A percentile compares a stretch with the other conserved stretches of the same genome.
These are phyloP conservation scores for Fundulus diaphanus DNA, from an alignment of 2,797 vertebrate species.

Conservation along the genomic window DNA sequence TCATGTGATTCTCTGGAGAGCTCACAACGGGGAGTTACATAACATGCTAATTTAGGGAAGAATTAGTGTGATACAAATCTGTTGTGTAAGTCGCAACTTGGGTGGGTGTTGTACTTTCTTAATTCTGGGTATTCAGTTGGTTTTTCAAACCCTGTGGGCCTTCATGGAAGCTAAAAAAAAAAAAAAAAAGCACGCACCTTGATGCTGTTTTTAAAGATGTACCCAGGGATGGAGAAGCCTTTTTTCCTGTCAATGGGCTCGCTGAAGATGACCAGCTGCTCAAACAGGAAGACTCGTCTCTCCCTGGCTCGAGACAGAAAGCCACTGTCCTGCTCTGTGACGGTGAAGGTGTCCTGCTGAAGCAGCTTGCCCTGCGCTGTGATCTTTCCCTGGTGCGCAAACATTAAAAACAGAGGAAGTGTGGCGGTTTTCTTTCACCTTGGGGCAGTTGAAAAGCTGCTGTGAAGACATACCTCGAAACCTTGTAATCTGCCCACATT, in stretches of 20 bases:
- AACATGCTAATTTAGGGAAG: constrained; percentile 18
- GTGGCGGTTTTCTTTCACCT: constrained; percentile 17
- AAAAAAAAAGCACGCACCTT: constrained; percentile 83
- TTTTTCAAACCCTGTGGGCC: not conserved
- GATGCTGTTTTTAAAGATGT: constrained; percentile 92
- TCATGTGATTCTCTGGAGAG: constrained; percentile 28
- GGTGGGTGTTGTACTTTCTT: constrained; percentile 20
- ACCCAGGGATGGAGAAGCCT: constrained; percentile 87
- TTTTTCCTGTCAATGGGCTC: constrained; percentile 92
- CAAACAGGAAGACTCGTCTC: constrained; percentile 92
- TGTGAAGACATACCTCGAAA: constrained; percentile 85
- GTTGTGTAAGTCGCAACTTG: constrained; percentile 37
- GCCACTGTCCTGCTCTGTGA: constrained; percentile 87
- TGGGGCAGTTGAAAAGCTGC: constrained; percentile 31
- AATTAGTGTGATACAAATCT: constrained; percentile 17
- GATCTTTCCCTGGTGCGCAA: constrained; percentile 86
- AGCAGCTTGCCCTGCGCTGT: constrained; percentile 94
- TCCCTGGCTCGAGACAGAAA: constrained; percentile 89
- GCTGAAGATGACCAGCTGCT: constrained; percentile 94
- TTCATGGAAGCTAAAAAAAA: constrained; percentile 3
- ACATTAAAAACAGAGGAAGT: constrained; percentile 38
- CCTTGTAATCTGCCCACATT: constrained; percentile 92
- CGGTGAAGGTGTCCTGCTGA: constrained; percentile 91
- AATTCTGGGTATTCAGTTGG: constrained; percentile 12
- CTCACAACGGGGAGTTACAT: constrained; percentile 44